Conservation (phyloP, 2,888 invertebrate species). For the Hirudinaria manillensis region DNA sequence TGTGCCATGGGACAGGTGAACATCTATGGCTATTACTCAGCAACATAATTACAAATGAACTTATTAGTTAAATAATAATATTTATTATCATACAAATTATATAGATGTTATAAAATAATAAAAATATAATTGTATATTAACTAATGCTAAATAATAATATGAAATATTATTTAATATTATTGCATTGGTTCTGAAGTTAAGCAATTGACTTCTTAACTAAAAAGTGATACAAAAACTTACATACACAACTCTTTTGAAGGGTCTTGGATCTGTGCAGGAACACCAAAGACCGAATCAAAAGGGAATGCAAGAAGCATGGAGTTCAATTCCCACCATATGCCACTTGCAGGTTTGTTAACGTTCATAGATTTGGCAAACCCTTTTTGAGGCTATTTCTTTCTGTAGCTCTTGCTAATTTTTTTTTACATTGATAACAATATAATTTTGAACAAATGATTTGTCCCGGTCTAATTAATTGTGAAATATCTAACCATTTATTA, state of each 20-base stretch:
- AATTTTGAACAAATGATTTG: not conserved
- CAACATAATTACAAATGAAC: not conserved
- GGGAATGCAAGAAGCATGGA: constrained; percentile 57
- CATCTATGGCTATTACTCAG: not conserved
- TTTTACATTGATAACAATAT: not conserved
- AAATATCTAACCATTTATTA: not conserved
- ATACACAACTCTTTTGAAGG: constrained; percentile 51
- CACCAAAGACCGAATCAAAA: constrained; percentile 73
- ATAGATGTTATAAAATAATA: too few species aligned
- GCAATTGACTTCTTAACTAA: not conserved
- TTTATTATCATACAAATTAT: too few species aligned
- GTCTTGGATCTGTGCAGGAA: constrained; percentile 75
- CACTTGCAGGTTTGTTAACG: constrained; percentile 53
- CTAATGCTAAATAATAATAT: too few species aligned
- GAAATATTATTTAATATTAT: too few species aligned
- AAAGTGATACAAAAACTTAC: too few species aligned
- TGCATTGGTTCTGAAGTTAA: too few species aligned
- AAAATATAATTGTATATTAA: too few species aligned
- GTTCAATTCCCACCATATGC: constrained; percentile 56
- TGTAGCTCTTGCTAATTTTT: not conserved
- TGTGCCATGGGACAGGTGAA: constrained; percentile 78
- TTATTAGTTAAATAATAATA: too few species aligned
- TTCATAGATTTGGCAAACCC: not conserved
- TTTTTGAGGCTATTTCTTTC: not conserved
- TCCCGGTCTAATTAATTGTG: not conserved